Evolutionary conservation across 2,888 invertebrate species (phyloP), one percentile per base, ranked within the genome.

Genomic region (Agrochola lota): DNA sequence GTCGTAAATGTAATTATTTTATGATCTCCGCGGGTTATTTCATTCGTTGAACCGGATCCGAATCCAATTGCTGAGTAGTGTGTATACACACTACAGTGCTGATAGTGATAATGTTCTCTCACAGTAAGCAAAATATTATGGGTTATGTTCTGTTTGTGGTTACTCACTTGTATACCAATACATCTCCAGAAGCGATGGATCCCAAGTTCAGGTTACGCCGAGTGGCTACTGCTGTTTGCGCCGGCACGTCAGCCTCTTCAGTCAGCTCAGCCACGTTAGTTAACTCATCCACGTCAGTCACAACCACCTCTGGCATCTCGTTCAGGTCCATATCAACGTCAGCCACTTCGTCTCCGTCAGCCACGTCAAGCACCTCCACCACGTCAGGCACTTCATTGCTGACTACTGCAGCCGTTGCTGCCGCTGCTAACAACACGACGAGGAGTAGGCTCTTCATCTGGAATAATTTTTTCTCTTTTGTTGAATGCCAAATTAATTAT

Each of bases 401-500:
- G 20, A 79, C 43, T 43, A 60, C 67, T 57, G 74, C 46, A 40
- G 71, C 83, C 52, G 71, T 40, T 43, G 79, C 79, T 72, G 66
- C 71, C 30, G 35, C 83, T 63, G 71, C 83, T 64, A 83, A 55
- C 26, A 83, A 46, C 35, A 71, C 52, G 9, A 75, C 40, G 15
- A 83, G 40, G 23, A 82, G 8, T 30, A 64, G 40, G 43, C 46
- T 71, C 64, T 74, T 74, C 82, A 82, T 82, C 82, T 83, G 57
- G 12, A 81, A 82, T 55, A 2, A 30, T 43, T 23, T 49, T 12
- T 26, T 49, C 2, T 0, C 1, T 40, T 46, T 43, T 73, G 12
- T 52, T 52, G n/a, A 17, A 5, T 23, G 40, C 11, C 20, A 40
- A 35, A 26, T 12, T 17, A 7, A 43, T 35, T 35, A 35, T 43